phyloP scores from a whole-genome alignment of 2,113 vertebrate species.

The Sturnus vulgaris region DNA sequence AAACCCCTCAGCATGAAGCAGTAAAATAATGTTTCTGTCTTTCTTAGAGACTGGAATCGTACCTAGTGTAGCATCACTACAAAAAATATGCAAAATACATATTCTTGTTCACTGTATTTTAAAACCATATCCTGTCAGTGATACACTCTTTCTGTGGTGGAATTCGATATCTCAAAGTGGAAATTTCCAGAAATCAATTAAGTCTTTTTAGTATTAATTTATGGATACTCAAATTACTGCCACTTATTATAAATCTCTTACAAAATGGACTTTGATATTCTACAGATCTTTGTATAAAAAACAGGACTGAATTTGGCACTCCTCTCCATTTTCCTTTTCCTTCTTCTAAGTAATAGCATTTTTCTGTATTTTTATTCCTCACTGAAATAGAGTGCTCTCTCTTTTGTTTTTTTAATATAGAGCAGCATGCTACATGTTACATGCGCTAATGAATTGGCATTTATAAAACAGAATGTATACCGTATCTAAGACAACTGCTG shows the following conservation, averaged over 20 bases:
- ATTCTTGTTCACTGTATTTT: background rate
- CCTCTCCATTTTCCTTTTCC: background rate
- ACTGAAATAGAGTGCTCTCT: background rate
- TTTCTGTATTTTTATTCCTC: background rate
- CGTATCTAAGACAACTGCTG: slow-evolving; percentile 53
- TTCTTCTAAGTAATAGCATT: background rate
- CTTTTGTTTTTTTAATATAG: background rate
- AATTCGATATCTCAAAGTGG: background rate
- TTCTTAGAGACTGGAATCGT: background rate
- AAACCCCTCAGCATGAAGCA: background rate
- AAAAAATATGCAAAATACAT: background rate
- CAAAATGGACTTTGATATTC: background rate
- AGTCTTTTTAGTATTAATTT: background rate
- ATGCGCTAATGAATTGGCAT: slow-evolving; percentile 44
- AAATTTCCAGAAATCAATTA: background rate
- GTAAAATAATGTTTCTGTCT: background rate
- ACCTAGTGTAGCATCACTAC: background rate
- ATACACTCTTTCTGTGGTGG: background rate
- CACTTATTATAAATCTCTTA: background rate
- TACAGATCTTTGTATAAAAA: background rate
- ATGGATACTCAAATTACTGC: background rate
- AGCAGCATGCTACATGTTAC: slow-evolving; percentile 11
- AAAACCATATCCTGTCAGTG: background rate
- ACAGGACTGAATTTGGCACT: background rate
- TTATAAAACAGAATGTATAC: slow-evolving; percentile 41